Evolutionary conservation across 2,113 vertebrate genomes (phyloP).

Genomic region (Scomber colias): DNA sequence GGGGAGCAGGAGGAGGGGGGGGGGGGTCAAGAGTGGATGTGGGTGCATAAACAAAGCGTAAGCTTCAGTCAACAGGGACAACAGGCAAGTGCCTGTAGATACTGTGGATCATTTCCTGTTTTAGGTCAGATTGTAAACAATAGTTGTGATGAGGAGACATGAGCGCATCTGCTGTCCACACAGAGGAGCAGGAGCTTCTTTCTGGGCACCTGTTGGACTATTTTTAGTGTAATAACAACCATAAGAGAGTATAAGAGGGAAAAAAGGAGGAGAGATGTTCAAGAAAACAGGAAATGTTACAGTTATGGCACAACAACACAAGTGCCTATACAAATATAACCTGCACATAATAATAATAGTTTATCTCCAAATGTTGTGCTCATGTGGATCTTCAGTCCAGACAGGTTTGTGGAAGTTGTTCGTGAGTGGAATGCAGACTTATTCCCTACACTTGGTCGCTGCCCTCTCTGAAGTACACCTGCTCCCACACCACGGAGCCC

Average conservation of each 20-base stretch:
- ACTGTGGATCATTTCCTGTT: background rate
- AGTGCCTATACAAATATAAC: conserved; percentile 26
- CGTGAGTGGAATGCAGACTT: background rate
- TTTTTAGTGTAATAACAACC: background rate
- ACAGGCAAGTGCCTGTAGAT: background rate
- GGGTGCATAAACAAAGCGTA: conserved; percentile 6
- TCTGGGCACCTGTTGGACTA: too few species aligned
- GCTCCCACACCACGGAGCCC: conserved; percentile 90
- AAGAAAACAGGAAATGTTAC: background rate
- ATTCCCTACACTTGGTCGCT: conserved; percentile 79
- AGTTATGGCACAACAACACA: conserved; percentile 34
- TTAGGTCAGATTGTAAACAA: conserved; percentile 16
- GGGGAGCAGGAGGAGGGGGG: background rate
- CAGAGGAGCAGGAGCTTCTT: background rate
- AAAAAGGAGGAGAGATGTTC: background rate
- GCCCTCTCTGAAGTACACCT: conserved; percentile 88
- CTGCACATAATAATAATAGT: conserved; percentile 8
- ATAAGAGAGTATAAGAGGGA: background rate
- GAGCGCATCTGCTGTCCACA: background rate
- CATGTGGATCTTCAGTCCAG: background rate
- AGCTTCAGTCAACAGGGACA: too few species aligned
- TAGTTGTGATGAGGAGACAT: conserved; percentile 1
- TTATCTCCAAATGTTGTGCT: background rate
- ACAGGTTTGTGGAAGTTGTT: background rate
- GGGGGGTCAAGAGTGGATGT: background rate